Evolutionary conservation across 1,140 invertebrate species (phyloP).

Genomic region (Polypedilum vanderplanki): DNA sequence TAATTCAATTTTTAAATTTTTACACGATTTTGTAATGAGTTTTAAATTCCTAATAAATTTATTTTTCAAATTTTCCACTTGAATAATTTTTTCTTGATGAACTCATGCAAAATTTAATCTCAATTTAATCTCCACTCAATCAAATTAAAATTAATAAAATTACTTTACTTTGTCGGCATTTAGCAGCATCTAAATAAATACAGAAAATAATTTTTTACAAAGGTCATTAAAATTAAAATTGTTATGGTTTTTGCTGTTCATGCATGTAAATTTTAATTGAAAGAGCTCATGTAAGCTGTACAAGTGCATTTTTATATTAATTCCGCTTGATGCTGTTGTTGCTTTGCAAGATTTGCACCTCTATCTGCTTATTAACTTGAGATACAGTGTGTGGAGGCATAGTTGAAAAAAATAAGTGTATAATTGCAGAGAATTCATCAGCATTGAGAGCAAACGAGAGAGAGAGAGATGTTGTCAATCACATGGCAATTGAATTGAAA

Average conservation of each 20-base stretch:
- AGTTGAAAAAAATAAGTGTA: slow-evolving; percentile 5
- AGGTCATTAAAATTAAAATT: slow-evolving; percentile 1
- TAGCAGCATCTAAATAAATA: background rate
- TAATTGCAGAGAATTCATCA: slow-evolving; percentile 1
- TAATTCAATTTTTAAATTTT: too few relatives aligned
- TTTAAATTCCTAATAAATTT: too few relatives aligned
- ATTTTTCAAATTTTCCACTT: background rate
- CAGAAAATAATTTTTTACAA: too few relatives aligned
- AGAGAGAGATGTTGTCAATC: background rate
- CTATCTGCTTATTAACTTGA: background rate
- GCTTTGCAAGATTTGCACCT: slow-evolving; percentile 5
- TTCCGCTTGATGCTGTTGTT: background rate
- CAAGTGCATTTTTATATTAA: slow-evolving; percentile 1
- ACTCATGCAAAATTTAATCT: too few relatives aligned
- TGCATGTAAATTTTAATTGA: slow-evolving; percentile 11
- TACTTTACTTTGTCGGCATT: too few relatives aligned
- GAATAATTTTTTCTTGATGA: background rate
- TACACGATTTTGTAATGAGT: too few relatives aligned
- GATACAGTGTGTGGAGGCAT: background rate
- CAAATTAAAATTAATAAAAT: too few relatives aligned
- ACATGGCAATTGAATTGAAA: background rate
- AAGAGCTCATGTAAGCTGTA: background rate
- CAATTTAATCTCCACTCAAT: too few relatives aligned
- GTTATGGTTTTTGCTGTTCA: slow-evolving; percentile 3
- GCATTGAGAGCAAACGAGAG: background rate